Evolutionary conservation across 2,888 invertebrate genomes (phyloP).

Genomic region (Acleris literana): DNA sequence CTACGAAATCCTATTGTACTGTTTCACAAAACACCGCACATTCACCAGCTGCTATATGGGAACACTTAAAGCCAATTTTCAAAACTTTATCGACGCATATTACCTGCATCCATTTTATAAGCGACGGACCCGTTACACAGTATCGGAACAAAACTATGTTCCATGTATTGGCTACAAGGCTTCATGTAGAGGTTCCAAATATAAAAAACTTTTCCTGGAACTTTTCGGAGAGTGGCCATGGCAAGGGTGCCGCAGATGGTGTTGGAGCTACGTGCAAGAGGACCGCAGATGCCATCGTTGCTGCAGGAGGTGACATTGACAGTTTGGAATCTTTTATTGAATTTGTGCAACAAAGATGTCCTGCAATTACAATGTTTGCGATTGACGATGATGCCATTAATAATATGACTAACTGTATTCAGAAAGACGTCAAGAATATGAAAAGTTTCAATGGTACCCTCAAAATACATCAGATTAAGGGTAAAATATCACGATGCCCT

Average conservation of each 20-base stretch:
- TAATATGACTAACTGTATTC: too few relatives aligned
- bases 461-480: slow-evolving; percentile 41
- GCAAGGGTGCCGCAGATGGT: slow-evolving; percentile 46
- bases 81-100: slow-evolving; percentile 36
- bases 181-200: background rate
- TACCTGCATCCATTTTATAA: background rate
- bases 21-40: slow-evolving; percentile 51
- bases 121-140: slow-evolving; percentile 50
- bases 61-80: slow-evolving; percentile 52
- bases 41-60: slow-evolving; percentile 54
- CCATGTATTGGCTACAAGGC: slow-evolving; percentile 43
- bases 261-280: slow-evolving; percentile 50
- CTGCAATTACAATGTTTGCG: too few relatives aligned
- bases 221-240: slow-evolving; percentile 35
- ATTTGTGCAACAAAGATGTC: too few relatives aligned
- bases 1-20: slow-evolving; percentile 44
- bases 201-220: slow-evolving; percentile 46
- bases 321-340: too few relatives aligned
- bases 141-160: slow-evolving; percentile 56
- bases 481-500: slow-evolving; percentile 53
- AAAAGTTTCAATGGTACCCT: too few relatives aligned
- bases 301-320: too few relatives aligned
- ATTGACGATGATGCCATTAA: too few relatives aligned
- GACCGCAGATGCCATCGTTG: slow-evolving; percentile 43
- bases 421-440: too few relatives aligned